phyloP scores from a whole-genome alignment of 1,140 invertebrate species.

The Drosophila nasuta region DNA sequence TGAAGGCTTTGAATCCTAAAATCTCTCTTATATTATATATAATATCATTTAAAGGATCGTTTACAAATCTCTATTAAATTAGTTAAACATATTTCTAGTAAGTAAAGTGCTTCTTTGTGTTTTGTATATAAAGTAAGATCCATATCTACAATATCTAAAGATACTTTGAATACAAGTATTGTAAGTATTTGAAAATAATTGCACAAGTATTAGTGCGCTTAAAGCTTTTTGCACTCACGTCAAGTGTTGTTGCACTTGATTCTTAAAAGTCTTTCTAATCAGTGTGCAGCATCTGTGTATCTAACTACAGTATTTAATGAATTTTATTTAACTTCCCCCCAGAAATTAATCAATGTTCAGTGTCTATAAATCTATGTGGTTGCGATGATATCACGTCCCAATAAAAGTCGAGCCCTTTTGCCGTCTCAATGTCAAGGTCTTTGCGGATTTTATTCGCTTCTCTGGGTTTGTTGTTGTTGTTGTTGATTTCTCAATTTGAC shows the following conservation, averaged over 20 bases:
- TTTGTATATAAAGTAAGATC: too few species aligned
- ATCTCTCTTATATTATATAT: too few species aligned
- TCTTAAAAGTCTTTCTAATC: background rate
- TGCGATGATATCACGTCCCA: slow-evolving; percentile 35
- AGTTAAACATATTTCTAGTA: too few species aligned
- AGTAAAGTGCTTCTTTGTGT: too few species aligned
- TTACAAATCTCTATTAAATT: too few species aligned
- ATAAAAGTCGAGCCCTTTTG: slow-evolving; percentile 47
- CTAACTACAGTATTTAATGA: background rate
- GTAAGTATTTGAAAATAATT: background rate
- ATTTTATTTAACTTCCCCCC: background rate
- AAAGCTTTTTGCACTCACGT: background rate
- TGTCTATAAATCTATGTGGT: slow-evolving; percentile 29
- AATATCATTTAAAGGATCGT: too few species aligned
- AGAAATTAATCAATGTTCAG: background rate
- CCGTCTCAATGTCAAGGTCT: slow-evolving; percentile 64
- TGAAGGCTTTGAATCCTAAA: too few species aligned
- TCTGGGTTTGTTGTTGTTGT: slow-evolving; percentile 10
- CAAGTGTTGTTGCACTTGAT: background rate
- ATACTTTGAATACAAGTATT: background rate
- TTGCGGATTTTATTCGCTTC: slow-evolving; percentile 27
- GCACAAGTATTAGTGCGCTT: background rate
- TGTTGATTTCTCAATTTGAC: slow-evolving; percentile 67
- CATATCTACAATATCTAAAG: too few species aligned
- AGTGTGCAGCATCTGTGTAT: background rate